These are phyloP conservation scores for Centruroides sculpturatus DNA, from an alignment of 1,140 invertebrate genomes.

Conservation along the genomic window DNA sequence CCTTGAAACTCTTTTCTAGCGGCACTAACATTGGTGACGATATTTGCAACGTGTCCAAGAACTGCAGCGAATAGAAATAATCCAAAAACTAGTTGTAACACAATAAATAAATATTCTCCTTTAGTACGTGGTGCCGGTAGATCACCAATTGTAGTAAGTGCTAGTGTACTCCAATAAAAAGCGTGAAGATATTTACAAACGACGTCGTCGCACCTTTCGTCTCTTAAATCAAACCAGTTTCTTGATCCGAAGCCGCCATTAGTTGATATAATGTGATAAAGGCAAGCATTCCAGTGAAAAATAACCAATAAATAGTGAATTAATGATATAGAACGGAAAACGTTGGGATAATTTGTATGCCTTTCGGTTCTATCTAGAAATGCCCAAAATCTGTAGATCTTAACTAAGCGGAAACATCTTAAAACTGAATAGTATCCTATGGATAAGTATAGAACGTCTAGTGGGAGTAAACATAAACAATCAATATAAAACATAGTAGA, in stretches of 20 bases:
- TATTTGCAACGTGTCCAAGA: conserved; percentile 83
- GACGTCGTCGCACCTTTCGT: conserved; percentile 49
- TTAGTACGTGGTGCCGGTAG: conserved; percentile 56
- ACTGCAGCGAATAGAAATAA: conserved; percentile 80
- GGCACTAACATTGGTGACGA: conserved; percentile 84
- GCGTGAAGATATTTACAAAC: conserved; percentile 90
- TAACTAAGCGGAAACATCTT: conserved; percentile 88
- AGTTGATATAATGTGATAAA: conserved; percentile 89
- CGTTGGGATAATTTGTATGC: conserved; percentile 96
- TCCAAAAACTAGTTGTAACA: conserved; percentile 73
- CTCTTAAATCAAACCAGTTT: conserved; percentile 46
- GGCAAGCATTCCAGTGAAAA: conserved; percentile 98
- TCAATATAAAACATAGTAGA: conserved; percentile 98
- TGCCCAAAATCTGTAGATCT: conserved; percentile 95
- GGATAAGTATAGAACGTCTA: conserved; percentile 96
- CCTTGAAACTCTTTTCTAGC: conserved; percentile 90
- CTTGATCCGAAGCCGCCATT: conserved; percentile 82
- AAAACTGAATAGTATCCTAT: conserved; percentile 96
- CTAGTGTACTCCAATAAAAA: conserved; percentile 94
- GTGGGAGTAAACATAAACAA: conserved; percentile 87
- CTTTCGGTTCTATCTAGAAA: conserved; percentile 95
- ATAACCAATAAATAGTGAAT: conserved; percentile 93
- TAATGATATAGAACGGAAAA: conserved; percentile 78
- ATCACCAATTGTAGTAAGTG: conserved; percentile 71
- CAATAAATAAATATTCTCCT: conserved; percentile 79